A percentile compares a stretch with the other conserved stretches of the same genome.
phyloP scores from a whole-genome alignment of 2,113 vertebrate species.

The Myocastor coypus region DNA sequence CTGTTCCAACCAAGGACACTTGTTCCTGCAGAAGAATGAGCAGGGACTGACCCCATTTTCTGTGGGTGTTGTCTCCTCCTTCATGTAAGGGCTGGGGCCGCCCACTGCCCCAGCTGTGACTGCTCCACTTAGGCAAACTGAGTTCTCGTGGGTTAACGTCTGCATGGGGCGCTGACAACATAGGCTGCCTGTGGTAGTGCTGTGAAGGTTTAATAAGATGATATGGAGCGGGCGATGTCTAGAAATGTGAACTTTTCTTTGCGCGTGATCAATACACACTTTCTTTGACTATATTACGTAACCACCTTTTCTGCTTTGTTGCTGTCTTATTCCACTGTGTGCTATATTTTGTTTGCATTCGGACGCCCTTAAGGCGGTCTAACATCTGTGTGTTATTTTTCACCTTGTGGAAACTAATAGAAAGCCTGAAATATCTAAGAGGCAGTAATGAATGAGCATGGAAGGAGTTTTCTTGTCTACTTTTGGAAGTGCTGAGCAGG shows the following conservation, averaged over 20 bases:
- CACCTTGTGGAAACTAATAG: not conserved
- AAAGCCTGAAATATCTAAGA: not conserved
- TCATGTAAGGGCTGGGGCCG: not conserved
- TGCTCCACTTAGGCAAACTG: not conserved
- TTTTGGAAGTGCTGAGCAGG: not conserved
- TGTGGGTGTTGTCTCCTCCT: not conserved
- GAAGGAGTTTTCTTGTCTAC: not conserved
- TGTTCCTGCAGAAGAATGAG: not conserved
- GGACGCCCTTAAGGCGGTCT: not conserved
- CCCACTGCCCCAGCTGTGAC: not conserved
- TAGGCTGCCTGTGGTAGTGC: not conserved
- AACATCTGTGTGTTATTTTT: not conserved
- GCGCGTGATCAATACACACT: not conserved
- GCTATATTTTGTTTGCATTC: slow-evolving; percentile 19
- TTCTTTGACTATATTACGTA: not conserved
- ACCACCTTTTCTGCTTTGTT: not conserved
- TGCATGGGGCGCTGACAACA: not conserved
- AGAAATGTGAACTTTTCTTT: not conserved
- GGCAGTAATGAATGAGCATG: not conserved
- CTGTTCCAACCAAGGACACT: not conserved
- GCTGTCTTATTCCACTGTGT: not conserved
- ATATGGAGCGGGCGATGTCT: not conserved
- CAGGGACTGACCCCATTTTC: not conserved
- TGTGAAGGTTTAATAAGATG: slow-evolving; percentile 21
- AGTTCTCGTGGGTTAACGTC: not conserved